Evolutionary conservation across 1,140 invertebrate species (phyloP).

Genomic region (Pectinophora gossypiella): DNA sequence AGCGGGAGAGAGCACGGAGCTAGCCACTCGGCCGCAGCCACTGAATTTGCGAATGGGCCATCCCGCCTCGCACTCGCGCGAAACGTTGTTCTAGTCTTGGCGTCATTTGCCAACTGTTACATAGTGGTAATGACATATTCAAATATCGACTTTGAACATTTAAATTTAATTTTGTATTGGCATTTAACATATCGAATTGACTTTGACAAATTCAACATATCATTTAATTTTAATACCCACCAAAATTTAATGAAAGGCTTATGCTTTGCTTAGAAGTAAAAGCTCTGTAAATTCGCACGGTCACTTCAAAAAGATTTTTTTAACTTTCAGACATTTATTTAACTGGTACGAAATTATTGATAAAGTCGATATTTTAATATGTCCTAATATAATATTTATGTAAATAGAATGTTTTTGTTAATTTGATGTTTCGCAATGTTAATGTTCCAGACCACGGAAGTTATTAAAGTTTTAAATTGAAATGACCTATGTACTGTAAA

Average conservation of each 20-base stretch:
- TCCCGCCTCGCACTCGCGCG: constrained; percentile 52
- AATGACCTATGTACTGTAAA: not conserved
- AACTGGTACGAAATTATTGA: constrained; percentile 8
- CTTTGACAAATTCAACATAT: constrained; percentile 30
- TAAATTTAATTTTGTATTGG: too few species aligned
- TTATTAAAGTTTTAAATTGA: constrained; percentile 1
- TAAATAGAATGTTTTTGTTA: constrained; percentile 69
- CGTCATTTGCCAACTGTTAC: constrained; percentile 36
- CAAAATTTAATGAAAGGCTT: not conserved
- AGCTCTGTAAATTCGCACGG: not conserved
- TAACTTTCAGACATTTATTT: not conserved
- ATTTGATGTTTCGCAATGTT: constrained; percentile 66
- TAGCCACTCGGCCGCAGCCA: constrained; percentile 41
- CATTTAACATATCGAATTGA: constrained; percentile 48
- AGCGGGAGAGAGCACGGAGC: constrained; percentile 44
- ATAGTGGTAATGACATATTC: constrained; percentile 46
- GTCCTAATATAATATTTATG: constrained; percentile 34
- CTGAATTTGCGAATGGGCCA: constrained; percentile 34
- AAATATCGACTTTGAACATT: constrained; percentile 65
- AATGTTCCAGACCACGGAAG: constrained; percentile 44
- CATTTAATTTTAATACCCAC: constrained; percentile 20
- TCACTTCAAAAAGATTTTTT: not conserved
- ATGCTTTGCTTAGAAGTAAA: not conserved
- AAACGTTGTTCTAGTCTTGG: constrained; percentile 66
- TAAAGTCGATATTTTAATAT: constrained; percentile 60